Evolutionary conservation across 2,888 invertebrate species (phyloP).

Genomic region (Tetragonula carbonaria): DNA sequence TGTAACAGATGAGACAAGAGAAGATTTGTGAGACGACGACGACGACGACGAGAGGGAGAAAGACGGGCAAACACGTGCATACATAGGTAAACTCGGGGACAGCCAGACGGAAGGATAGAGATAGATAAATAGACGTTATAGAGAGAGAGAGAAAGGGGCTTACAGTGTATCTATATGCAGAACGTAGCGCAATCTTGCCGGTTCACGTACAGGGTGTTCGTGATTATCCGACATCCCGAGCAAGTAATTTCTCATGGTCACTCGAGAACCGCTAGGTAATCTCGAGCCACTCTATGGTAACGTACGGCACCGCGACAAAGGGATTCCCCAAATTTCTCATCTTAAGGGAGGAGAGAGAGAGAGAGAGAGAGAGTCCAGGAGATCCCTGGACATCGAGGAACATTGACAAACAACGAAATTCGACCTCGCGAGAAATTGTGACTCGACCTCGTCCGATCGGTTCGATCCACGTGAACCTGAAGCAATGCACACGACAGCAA

Average conservation of each 20-base stretch:
- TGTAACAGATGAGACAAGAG: slow-evolving; percentile 71
- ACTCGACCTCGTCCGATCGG: not conserved
- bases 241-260: slow-evolving; percentile 73
- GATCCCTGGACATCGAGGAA: slow-evolving; percentile 38
- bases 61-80: slow-evolving; percentile 24
- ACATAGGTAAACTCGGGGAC: slow-evolving; percentile 42
- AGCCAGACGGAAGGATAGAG: slow-evolving; percentile 27
- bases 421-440: slow-evolving; percentile 55
- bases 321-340: slow-evolving; percentile 71
- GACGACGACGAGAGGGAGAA: slow-evolving; percentile 40
- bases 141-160: slow-evolving; percentile 32
- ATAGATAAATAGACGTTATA: slow-evolving; percentile 16
- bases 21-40: slow-evolving; percentile 67
- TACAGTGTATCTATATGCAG: slow-evolving; percentile 62
- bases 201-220: slow-evolving; percentile 73
- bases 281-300: slow-evolving; percentile 66
- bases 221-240: slow-evolving; percentile 72
- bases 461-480: not conserved
- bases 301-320: slow-evolving; percentile 68
- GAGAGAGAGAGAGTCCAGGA: slow-evolving; percentile 40
- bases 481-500: no score
- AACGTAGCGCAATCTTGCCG: slow-evolving; percentile 69
- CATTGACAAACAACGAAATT: slow-evolving; percentile 64
- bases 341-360: slow-evolving; percentile 28
- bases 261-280: slow-evolving; percentile 68